Conservation (phyloP, 2,113 vertebrate genomes). For the Gallinago paraguaiae region DNA sequence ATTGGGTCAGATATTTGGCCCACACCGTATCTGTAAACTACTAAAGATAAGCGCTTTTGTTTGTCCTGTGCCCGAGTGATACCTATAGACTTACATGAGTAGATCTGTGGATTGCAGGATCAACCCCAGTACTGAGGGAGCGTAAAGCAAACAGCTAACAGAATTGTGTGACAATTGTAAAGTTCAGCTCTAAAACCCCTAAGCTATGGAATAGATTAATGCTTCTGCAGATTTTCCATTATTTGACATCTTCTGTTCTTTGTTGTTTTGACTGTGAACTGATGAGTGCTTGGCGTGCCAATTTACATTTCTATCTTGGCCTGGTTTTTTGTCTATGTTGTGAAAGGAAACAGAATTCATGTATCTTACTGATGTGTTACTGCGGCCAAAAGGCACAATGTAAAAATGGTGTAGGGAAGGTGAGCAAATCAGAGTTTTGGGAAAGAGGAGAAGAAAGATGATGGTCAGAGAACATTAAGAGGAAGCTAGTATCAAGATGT, state of each 20-base stretch:
- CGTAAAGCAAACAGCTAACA: background rate
- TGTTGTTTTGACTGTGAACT: background rate
- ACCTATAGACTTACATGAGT: background rate
- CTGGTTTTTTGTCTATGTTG: background rate
- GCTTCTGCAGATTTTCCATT: background rate
- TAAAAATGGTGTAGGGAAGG: background rate
- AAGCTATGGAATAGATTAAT: background rate
- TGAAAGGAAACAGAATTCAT: background rate
- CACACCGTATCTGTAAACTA: background rate
- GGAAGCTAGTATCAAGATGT: background rate
- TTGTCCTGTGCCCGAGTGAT: background rate
- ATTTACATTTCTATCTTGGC: background rate
- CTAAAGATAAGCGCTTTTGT: background rate
- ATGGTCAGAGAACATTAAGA: background rate
- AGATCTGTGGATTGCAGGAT: background rate
- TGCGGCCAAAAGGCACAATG: background rate
- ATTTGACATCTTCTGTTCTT: background rate
- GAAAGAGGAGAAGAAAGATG: background rate
- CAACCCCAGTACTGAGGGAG: background rate
- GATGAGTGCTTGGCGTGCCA: background rate
- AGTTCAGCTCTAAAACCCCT: background rate
- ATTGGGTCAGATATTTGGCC: background rate
- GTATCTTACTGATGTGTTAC: background rate
- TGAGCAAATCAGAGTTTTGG: background rate
- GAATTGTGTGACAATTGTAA: background rate